These are phyloP conservation scores for Schizothorax lantsangensis DNA, from an alignment of 2,797 vertebrate genomes.

Conservation along the genomic window DNA sequence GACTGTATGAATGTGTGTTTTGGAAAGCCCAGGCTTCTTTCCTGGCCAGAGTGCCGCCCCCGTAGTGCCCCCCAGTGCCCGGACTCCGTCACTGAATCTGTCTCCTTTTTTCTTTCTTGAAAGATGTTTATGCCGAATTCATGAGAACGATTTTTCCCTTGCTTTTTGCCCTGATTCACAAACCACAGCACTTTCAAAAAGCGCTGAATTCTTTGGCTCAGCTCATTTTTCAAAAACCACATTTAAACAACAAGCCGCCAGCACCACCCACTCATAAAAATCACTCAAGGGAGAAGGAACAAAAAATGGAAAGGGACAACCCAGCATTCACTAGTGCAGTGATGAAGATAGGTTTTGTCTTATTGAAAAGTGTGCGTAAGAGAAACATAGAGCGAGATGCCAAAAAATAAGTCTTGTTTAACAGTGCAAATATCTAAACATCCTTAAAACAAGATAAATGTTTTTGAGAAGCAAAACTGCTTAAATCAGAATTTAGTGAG, in stretches of 20 bases:
- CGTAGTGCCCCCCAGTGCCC: constrained; percentile 73
- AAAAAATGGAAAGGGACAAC: constrained; percentile 64
- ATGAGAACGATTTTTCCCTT: constrained; percentile 72
- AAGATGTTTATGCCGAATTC: constrained; percentile 75
- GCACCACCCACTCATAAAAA: constrained; percentile 78
- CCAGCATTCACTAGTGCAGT: constrained; percentile 51
- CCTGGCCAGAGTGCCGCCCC: constrained; percentile 69
- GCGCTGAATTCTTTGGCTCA: constrained; percentile 74
- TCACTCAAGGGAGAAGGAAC: constrained; percentile 70
- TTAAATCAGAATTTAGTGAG: background rate
- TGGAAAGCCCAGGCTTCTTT: constrained; percentile 68
- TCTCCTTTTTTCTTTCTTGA: constrained; percentile 58
- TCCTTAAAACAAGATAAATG: background rate
- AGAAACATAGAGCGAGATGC: background rate
- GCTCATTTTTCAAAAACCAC: constrained; percentile 77
- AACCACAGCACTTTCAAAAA: constrained; percentile 78
- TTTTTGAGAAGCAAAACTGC: too few relatives aligned
- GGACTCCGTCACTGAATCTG: constrained; percentile 52
- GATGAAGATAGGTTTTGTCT: constrained; percentile 38
- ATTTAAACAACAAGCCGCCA: constrained; percentile 77
- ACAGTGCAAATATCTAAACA: background rate
- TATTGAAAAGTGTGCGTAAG: background rate
- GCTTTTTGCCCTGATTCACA: constrained; percentile 70
- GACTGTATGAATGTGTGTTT: constrained; percentile 58
- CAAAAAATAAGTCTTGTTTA: background rate